These are phyloP conservation scores for Falco peregrinus DNA, from an alignment of 2,797 vertebrate species.

Conservation along the genomic window DNA sequence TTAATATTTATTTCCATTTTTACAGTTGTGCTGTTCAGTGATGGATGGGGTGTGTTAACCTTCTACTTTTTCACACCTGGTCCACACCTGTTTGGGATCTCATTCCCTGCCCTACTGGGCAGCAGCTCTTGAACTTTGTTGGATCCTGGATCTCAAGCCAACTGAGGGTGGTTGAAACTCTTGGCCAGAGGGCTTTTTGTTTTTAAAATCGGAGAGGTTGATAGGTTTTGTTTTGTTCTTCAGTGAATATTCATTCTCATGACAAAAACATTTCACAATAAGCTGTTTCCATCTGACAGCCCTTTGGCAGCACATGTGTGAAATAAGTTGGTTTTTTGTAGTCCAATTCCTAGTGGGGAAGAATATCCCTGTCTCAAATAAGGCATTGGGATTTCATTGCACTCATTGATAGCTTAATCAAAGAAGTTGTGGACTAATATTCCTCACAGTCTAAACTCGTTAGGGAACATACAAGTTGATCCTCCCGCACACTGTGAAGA, in stretches of 20 bases:
- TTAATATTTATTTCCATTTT: constrained; percentile 48
- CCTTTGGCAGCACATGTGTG: constrained; percentile 37
- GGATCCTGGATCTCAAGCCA: constrained; percentile 6
- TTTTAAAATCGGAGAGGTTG: constrained; percentile 47
- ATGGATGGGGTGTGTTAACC: constrained; percentile 55
- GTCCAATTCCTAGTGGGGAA: neutral
- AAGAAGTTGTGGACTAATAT: neutral
- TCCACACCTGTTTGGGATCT: constrained; percentile 54
- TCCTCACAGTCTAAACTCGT: neutral
- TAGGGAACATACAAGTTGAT: neutral
- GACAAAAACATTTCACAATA: constrained; percentile 62
- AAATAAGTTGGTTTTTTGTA: neutral
- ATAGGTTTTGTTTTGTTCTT: constrained; percentile 56
- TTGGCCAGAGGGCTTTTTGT: constrained; percentile 17
- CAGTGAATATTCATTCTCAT: constrained; percentile 47
- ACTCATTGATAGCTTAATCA: neutral
- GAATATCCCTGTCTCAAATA: constrained; percentile 5
- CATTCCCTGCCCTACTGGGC: constrained; percentile 28
- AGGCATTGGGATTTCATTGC: neutral
- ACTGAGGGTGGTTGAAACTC: constrained; percentile 7
- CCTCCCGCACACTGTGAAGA: neutral
- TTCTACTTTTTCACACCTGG: constrained; percentile 52
- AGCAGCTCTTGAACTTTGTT: constrained; percentile 39
- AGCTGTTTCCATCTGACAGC: constrained; percentile 31
- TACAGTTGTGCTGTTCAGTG: constrained; percentile 48